Conservation (phyloP, 1,140 invertebrate genomes). For the Bombus picipes region DNA sequence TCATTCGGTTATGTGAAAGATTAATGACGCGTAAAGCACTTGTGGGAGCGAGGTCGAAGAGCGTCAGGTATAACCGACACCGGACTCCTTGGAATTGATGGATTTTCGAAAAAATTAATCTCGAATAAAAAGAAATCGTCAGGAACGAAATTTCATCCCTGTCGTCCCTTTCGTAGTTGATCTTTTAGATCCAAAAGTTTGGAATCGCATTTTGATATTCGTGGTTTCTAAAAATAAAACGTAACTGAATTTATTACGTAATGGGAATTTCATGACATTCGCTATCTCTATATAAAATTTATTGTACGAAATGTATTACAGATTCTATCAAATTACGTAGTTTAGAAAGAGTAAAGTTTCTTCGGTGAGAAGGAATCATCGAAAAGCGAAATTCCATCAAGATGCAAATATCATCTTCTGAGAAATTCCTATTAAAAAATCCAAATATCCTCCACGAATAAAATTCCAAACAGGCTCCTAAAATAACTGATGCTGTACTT, state of each 20-base stretch:
- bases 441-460: background rate
- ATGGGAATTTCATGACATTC: no score
- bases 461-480: background rate
- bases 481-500: background rate
- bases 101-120: background rate
- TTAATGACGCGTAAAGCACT: conserved; percentile 21
- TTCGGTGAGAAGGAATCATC: no score
- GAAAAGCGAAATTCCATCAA: no score
- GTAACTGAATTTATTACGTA: no score
- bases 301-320: no score
- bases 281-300: background rate
- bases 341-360: no score
- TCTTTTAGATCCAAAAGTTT: background rate
- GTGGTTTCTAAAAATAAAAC: no score
- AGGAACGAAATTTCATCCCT: background rate
- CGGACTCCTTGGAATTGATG: background rate
- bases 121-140: background rate
- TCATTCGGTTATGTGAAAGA: conserved; percentile 26
- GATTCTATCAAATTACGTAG: no score
- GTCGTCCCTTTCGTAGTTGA: no score
- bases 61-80: background rate
- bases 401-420: background rate
- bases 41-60: background rate
- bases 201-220: background rate
- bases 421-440: background rate